These are phyloP conservation scores for Gambusia holbrooki DNA, from an alignment of 2,113 vertebrate genomes.

Conservation along the genomic window DNA sequence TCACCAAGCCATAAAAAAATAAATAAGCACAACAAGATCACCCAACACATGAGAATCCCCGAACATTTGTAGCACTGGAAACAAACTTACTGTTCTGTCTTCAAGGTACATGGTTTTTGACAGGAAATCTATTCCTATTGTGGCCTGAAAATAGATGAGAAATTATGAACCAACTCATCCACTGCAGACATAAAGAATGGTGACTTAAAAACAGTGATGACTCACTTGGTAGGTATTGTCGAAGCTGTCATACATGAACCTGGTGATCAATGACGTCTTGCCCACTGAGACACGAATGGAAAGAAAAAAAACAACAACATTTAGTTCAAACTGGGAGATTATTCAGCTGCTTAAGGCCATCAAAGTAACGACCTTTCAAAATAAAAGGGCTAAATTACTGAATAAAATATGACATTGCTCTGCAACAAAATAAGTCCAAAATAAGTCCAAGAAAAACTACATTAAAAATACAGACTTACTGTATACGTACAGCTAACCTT, in stretches of 20 bases:
- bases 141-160: constrained; percentile 84
- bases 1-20: constrained; percentile 8
- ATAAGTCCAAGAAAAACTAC: too few relatives aligned
- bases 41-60: neutral
- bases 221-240: constrained; percentile 98
- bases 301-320: neutral
- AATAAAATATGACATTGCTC: neutral
- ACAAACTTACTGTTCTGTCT: constrained; percentile 94
- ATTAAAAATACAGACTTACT: too few relatives aligned
- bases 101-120: constrained; percentile 99
- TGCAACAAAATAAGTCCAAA: neutral
- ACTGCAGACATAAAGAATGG: neutral
- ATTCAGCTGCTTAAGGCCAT: neutral
- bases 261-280: constrained; percentile 97
- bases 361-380: neutral
- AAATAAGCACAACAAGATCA: neutral
- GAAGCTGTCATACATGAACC: constrained; percentile 99
- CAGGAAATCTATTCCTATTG: constrained; percentile 99
- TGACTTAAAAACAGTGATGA: neutral
- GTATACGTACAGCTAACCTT: too few relatives aligned
- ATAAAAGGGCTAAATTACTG: neutral
- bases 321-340: neutral
- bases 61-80: neutral
- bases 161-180: neutral
- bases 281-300: constrained; percentile 84